Evolutionary conservation across 2,888 invertebrate genomes (phyloP).

Genomic region (Synergus japonicus): DNA sequence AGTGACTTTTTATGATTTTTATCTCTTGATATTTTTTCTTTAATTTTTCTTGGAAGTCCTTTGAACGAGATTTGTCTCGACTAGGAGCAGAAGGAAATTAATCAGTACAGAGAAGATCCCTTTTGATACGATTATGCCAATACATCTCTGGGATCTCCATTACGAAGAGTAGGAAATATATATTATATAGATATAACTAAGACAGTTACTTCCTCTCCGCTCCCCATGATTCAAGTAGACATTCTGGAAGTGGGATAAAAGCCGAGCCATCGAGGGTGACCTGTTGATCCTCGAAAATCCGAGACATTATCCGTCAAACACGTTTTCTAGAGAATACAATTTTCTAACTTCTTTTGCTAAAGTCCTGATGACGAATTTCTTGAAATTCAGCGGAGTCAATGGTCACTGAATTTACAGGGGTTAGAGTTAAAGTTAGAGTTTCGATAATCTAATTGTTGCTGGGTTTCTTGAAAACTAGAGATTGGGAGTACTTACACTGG

Average conservation of each 20-base stretch:
- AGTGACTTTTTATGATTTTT: neutral
- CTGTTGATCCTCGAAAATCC: conserved; percentile 63
- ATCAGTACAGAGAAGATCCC: conserved; percentile 63
- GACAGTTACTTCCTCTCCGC: neutral
- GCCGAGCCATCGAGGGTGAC: conserved; percentile 49
- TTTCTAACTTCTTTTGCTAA: too few relatives aligned
- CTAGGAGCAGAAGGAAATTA: conserved; percentile 54
- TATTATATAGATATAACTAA: neutral
- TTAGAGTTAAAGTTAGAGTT: too few relatives aligned
- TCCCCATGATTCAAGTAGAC: neutral
- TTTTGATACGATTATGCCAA: conserved; percentile 63
- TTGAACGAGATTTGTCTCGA: conserved; percentile 26
- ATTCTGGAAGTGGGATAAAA: conserved; percentile 16
- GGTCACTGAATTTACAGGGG: too few relatives aligned
- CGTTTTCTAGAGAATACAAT: too few relatives aligned
- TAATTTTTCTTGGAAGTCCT: conserved; percentile 6
- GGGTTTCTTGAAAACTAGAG: too few relatives aligned
- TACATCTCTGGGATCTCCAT: neutral
- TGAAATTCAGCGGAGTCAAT: too few relatives aligned
- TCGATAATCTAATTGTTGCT: too few relatives aligned
- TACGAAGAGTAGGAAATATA: conserved; percentile 18
- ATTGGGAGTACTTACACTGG: too few relatives aligned
- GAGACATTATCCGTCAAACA: conserved; percentile 48
- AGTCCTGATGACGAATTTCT: too few relatives aligned
- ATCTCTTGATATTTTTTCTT: neutral